Conservation (phyloP, 2,888 invertebrate genomes). For the Lepidonotus clava region DNA sequence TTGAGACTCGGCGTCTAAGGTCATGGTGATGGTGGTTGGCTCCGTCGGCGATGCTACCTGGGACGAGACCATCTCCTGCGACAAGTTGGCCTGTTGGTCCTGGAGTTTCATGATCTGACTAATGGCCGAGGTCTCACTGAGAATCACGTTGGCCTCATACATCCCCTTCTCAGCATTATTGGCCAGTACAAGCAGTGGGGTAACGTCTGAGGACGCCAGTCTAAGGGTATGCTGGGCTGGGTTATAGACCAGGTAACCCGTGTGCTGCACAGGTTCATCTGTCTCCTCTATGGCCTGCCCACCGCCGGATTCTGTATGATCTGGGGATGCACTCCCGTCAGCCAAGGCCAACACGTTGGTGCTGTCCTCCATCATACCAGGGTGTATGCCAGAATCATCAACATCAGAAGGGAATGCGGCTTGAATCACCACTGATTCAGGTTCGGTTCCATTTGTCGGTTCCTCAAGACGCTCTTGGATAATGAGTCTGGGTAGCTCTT, state of each 20-base stretch:
- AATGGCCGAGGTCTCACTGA: background rate
- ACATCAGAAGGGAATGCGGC: background rate
- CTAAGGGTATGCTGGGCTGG: background rate
- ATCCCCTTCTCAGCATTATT: slow-evolving; percentile 64
- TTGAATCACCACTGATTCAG: background rate
- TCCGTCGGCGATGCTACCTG: background rate
- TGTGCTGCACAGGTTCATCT: background rate
- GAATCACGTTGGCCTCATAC: slow-evolving; percentile 63
- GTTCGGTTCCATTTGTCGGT: background rate
- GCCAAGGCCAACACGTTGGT: background rate
- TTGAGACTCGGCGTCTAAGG: background rate
- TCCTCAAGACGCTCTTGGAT: slow-evolving; percentile 36
- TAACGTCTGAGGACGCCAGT: slow-evolving; percentile 8
- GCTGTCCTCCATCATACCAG: background rate
- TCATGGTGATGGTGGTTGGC: background rate
- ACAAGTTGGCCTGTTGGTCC: background rate
- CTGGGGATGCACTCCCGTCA: background rate
- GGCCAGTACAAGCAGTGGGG: slow-evolving; percentile 65
- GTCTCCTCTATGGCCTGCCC: background rate
- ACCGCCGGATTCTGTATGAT: background rate
- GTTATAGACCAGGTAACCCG: background rate
- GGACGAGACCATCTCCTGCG: too few relatives aligned
- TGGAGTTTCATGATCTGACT: background rate
- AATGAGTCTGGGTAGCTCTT: background rate
- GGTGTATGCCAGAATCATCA: too few relatives aligned